Percentiles rank a stretch among this genome's conserved stretches.
Evolutionary conservation across 2,888 invertebrate genomes (phyloP).

Genomic region (Tanytarsus gracilentus): DNA sequence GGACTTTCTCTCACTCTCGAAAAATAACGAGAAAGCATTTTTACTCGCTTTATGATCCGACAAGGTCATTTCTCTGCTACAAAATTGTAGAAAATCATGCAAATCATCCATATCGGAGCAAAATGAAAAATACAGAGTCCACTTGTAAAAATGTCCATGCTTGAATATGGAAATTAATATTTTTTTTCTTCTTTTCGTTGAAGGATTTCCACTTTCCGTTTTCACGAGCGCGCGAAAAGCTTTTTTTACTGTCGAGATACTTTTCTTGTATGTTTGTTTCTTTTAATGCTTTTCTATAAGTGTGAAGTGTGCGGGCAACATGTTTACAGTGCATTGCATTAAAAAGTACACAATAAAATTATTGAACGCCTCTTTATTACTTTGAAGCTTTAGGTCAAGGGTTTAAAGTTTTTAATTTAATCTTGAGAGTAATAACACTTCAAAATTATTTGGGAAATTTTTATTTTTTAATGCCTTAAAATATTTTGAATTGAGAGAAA

Average conservation of each 20-base stretch:
- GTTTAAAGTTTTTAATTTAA: too few species aligned
- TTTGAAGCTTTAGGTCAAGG: too few species aligned
- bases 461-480: too few species aligned
- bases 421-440: too few species aligned
- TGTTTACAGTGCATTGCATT: too few species aligned
- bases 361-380: too few species aligned
- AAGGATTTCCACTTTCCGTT: background rate
- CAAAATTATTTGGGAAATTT: too few species aligned
- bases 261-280: background rate
- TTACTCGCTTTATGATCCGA: background rate
- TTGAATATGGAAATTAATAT: background rate
- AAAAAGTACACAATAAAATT: too few species aligned
- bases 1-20: background rate
- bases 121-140: background rate
- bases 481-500: too few species aligned
- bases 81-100: conserved; percentile 27
- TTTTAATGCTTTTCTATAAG: too few species aligned
- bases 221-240: background rate
- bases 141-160: conserved; percentile 20
- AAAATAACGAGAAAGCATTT: background rate
- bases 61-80: conserved; percentile 16
- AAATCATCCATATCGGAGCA: conserved; percentile 16
- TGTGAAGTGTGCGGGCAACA: too few species aligned
- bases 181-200: background rate
- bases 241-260: background rate